phyloP scores from a whole-genome alignment of 2,797 vertebrate genomes.

The Limnodromus scolopaceus region DNA sequence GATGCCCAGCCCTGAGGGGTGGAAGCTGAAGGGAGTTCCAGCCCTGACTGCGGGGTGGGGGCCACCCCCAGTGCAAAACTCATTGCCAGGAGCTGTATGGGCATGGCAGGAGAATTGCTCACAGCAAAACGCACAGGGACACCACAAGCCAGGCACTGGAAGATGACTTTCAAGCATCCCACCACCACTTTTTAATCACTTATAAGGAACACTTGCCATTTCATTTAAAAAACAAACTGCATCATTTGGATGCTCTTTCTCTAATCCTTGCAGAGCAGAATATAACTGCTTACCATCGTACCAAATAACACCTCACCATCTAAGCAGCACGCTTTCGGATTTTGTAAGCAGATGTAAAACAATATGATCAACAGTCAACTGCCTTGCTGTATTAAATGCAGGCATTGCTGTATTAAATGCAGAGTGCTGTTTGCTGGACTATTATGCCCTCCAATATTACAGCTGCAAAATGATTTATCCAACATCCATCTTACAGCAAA shows the following conservation, averaged over 20 bases:
- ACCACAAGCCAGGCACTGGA: not conserved
- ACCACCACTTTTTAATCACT: accelerated
- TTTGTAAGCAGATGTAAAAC: not conserved
- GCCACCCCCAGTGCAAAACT: not conserved
- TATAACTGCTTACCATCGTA: not conserved
- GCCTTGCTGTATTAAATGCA: not conserved
- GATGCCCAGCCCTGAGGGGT: accelerated
- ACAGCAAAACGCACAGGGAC: not conserved
- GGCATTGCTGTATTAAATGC: not conserved
- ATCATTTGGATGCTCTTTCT: not conserved
- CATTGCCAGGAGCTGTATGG: accelerated
- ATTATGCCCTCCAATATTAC: not conserved
- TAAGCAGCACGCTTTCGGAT: not conserved
- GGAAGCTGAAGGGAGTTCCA: not conserved
- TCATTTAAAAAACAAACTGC: not conserved
- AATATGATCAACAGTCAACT: not conserved
- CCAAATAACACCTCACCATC: not conserved
- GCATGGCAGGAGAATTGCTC: not conserved
- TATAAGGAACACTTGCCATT: not conserved
- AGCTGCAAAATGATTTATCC: not conserved
- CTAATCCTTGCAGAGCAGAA: not conserved
- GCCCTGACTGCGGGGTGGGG: not conserved
- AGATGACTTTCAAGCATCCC: not conserved
- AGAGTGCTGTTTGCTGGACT: not conserved
- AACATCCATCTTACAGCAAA: not conserved